Base-by-base conservation (phyloP, 2,888 invertebrate genomes). In the Tinea trinotella region DNA sequence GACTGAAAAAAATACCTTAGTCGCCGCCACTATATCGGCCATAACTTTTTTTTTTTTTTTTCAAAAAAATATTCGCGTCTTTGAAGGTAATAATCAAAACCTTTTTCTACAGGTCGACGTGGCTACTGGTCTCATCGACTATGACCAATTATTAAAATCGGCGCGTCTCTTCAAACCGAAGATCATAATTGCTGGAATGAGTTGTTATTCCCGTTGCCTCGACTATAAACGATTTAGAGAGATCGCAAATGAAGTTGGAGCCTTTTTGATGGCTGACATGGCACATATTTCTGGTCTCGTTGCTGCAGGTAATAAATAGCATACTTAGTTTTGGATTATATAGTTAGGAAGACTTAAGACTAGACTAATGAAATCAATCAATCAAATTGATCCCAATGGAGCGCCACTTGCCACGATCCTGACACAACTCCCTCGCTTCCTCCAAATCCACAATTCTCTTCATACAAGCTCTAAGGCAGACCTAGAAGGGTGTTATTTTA, bases 191-290 rank as follows among this genome's bases (percentile, higher is more conserved):
- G 98, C 99, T 36, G 99, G 97, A 10, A 89, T 96, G 15, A 96
- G 96, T 61, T 98, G 97, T 69, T 98, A 99, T 74, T 95, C 98
- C 0, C 90, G 98, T 49, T 91, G 94, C 61, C 87, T 99, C 59
- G 97, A 99, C 78, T 99, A 98, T 75, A 92, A 92, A 63, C 88
- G 93, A 9, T 98, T 98, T 86, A 88, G 93, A 17, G 88, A 94
- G 73, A 93, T 96, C 53, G 92, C 93, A 30, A 91, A 96, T 66
- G 91, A 93, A 56, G 92, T 92, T 61, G 95, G 94, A 30, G 93
- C 98, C 0, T 93, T 93, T 65, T 76, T 99, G 53, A 90, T 98
- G 88, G 93, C 96, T 12, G 98, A 99, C 74, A 99, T 99, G 97
- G 96, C 98, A 1, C 98, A 98, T 72, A 90, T 98, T 53, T 93